Evolutionary conservation across 2,797 vertebrate genomes (phyloP), one percentile per base, ranked within the genome.

Genomic region (Tenualosa thibaudeaui): DNA sequence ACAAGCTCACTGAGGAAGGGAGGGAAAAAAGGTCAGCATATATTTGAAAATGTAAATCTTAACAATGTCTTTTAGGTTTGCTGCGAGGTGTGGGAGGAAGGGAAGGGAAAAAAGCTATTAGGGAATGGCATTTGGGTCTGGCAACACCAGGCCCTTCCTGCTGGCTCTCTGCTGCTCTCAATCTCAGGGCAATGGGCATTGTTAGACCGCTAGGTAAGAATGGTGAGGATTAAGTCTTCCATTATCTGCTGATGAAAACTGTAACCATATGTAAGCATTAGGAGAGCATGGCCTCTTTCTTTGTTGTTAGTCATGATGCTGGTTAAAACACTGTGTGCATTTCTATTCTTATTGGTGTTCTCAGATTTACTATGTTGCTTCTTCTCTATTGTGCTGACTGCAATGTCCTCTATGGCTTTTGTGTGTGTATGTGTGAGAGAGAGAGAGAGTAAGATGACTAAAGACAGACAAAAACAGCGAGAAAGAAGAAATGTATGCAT

Each of bases 21-120:
- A 93, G 90, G 96, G 91, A 96, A 97, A 97, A 99, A 99, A 99
- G 98, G 98, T 99, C 98, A 99, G 97, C 96, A 96, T 96, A 97
- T 98, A 97, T 98, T 97, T 98, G 97, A 98, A 98, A 97, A 99
- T 98, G 97, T 98, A 99, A 99, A 99, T 99, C 97, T 98, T 98
- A 97, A 96, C 97, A 96, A 97, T 96, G 96, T 98, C 97, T 99
- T 97, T 98, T 96, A 96, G 96, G 96, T 97, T 98, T 95, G 90
- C 95, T 94, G 89, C 19, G 17, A 78, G 71, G 62, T 15, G 62
- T 7, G 24, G 62, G 62, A 68, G 58, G 58, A 60, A 7, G 65
- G 31, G 12, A 31, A 31, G 7, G 65, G 26, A 90, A 94, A 95
- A 96, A 97, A 96, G 95, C 96, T 95, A 98, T 99, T 98, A 98